phyloP scores from a whole-genome alignment of 1,140 invertebrate species.

The Sipha flava region DNA sequence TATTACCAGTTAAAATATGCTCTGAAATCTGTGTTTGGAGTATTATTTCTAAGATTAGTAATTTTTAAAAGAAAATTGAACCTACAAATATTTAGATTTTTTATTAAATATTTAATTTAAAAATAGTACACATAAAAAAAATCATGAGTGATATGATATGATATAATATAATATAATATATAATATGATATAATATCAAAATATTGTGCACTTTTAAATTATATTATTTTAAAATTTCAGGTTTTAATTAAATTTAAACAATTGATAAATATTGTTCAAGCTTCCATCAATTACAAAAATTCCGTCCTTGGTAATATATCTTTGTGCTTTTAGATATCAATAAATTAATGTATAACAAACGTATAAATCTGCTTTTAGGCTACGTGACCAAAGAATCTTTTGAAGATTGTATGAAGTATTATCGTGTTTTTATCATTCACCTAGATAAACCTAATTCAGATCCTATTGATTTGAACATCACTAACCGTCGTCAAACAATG shows the following conservation, averaged over 20 bases:
- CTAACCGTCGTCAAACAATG: neutral
- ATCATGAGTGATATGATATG: too few relatives aligned
- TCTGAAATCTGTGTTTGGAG: too few relatives aligned
- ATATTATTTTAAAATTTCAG: neutral
- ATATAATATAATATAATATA: too few relatives aligned
- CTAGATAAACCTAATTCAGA: neutral
- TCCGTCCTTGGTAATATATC: constrained; percentile 9
- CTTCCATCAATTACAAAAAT: constrained; percentile 20
- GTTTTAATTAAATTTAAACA: neutral
- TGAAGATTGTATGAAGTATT: constrained; percentile 3
- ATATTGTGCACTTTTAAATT: neutral
- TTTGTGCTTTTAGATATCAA: neutral
- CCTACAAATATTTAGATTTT: too few relatives aligned
- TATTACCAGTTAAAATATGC: too few relatives aligned
- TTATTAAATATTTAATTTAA: too few relatives aligned
- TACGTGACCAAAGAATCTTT: constrained; percentile 13
- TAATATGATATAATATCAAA: too few relatives aligned
- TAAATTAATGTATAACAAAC: neutral
- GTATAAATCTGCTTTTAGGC: neutral
- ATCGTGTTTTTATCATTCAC: neutral
- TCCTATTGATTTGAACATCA: neutral
- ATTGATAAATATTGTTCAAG: constrained; percentile 20
- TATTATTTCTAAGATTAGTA: too few relatives aligned
- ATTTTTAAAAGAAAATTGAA: too few relatives aligned
- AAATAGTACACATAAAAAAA: too few relatives aligned